Conservation (phyloP, 1,140 invertebrate species). For the Aporrectodea caliginosa region DNA sequence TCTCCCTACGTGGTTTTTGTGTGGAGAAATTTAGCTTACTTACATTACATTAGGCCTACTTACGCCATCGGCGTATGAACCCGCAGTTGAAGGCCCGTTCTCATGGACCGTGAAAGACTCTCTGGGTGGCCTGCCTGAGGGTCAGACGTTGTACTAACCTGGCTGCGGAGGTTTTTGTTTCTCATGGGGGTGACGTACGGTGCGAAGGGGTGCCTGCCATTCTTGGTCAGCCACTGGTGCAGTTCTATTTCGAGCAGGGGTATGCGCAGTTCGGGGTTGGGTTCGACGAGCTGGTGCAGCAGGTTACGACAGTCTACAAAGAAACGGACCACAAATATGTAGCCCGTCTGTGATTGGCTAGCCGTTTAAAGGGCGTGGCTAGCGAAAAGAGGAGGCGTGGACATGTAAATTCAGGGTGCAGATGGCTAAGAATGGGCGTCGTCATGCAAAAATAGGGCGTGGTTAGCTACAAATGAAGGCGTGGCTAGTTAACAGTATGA, state of each 20-base stretch:
- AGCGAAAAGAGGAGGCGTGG: background rate
- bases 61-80: background rate
- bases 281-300: constrained; percentile 51
- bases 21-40: background rate
- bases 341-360: background rate
- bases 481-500: no score
- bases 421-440: background rate
- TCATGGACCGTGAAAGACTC: no score
- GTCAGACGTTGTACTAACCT: constrained; percentile 39
- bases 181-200: constrained; percentile 44
- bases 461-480: no score
- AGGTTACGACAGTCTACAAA: constrained; percentile 49
- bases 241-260: constrained; percentile 48
- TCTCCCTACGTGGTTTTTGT: background rate
- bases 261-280: constrained; percentile 47
- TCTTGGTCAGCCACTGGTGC: constrained; percentile 53
- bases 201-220: constrained; percentile 46
- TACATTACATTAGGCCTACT: no score
- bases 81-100: background rate
- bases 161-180: constrained; percentile 44
- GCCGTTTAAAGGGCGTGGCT: background rate
- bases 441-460: background rate
- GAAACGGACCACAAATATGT: background rate
- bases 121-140: background rate
- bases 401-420: background rate